Percentiles rank a stretch among this genome's conserved stretches.
These are phyloP conservation scores for Drosophila arawakana DNA, from an alignment of 1,140 invertebrate genomes.

Conservation along the genomic window DNA sequence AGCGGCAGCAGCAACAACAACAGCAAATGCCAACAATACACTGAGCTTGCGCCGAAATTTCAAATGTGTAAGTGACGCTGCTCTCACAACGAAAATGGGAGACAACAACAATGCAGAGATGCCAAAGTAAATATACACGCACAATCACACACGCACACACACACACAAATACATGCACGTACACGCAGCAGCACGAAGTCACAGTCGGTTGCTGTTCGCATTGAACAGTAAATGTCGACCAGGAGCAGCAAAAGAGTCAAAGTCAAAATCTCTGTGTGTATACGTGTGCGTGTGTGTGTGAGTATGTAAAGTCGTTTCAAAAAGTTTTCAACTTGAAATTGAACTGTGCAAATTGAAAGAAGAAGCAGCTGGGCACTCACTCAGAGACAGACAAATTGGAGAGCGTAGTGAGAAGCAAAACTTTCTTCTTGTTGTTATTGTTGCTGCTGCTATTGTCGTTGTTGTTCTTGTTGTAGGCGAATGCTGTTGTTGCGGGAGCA, in stretches of 20 bases:
- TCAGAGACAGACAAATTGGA: slow-evolving; percentile 68
- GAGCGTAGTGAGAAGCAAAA: slow-evolving; percentile 54
- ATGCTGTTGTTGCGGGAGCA: slow-evolving; percentile 74
- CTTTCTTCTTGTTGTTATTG: slow-evolving; percentile 34
- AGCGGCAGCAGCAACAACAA: slow-evolving; percentile 46
- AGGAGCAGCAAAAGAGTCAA: slow-evolving; percentile 44
- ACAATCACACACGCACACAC: slow-evolving; percentile 30
- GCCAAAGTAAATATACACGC: slow-evolving; percentile 57
- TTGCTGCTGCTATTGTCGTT: slow-evolving; percentile 25
- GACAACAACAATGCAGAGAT: slow-evolving; percentile 64
- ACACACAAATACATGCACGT: slow-evolving; percentile 1
- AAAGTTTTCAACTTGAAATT: slow-evolving; percentile 78
- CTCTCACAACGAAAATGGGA: slow-evolving; percentile 45
- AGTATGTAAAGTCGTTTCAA: slow-evolving; percentile 45
- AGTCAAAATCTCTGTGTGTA: slow-evolving; percentile 44
- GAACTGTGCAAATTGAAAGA: slow-evolving; percentile 72
- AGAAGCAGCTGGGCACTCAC: slow-evolving; percentile 47
- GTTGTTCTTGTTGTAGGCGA: slow-evolving; percentile 11
- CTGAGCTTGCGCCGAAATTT: slow-evolving; percentile 77
- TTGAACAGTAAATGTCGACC: slow-evolving; percentile 47
- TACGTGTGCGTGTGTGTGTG: slow-evolving; percentile 23
- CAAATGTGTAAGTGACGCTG: slow-evolving; percentile 49
- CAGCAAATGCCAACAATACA: slow-evolving; percentile 72
- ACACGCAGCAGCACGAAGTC: slow-evolving; percentile 44
- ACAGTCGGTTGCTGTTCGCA: slow-evolving; percentile 50